Percentiles rank a stretch among this genome's conserved stretches.
Conservation (phyloP, 2,113 vertebrate genomes). For the Corvus moneduloides region DNA sequence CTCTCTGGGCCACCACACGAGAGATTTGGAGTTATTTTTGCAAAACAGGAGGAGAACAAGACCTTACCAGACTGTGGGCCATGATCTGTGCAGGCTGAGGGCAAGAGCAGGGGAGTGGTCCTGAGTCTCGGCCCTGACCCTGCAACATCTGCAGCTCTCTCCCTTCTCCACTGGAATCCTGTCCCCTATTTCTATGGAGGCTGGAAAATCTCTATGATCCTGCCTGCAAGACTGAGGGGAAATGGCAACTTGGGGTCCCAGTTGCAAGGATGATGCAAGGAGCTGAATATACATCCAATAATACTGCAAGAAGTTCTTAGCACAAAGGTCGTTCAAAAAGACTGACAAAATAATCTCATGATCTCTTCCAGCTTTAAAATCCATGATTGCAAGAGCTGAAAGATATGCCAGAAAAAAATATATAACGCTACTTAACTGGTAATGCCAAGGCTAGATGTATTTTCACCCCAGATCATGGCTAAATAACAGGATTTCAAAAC, state of each 20-base stretch:
- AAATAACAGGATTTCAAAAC: not conserved
- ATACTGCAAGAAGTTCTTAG: not conserved
- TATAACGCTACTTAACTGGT: not conserved
- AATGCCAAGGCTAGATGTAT: not conserved
- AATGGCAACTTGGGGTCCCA: not conserved
- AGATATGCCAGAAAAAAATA: not conserved
- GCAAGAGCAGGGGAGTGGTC: not conserved
- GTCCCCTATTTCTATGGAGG: not conserved
- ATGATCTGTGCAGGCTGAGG: not conserved
- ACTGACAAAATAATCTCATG: conserved; percentile 3
- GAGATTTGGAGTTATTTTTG: not conserved
- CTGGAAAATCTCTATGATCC: not conserved
- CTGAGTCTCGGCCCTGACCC: too few species aligned
- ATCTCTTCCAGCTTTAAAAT: conserved; percentile 8
- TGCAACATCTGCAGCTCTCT: not conserved
- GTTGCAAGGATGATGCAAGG: not conserved
- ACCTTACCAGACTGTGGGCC: accelerated
- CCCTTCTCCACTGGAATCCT: not conserved
- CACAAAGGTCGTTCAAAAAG: not conserved
- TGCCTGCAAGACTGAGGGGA: not conserved
- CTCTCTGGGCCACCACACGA: not conserved
- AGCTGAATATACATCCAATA: not conserved
- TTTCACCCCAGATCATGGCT: not conserved
- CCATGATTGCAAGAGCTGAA: not conserved
- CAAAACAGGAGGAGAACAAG: not conserved